Evolutionary conservation across 1,140 invertebrate genomes (phyloP).

Genomic region (Chironomus striatipennis): DNA sequence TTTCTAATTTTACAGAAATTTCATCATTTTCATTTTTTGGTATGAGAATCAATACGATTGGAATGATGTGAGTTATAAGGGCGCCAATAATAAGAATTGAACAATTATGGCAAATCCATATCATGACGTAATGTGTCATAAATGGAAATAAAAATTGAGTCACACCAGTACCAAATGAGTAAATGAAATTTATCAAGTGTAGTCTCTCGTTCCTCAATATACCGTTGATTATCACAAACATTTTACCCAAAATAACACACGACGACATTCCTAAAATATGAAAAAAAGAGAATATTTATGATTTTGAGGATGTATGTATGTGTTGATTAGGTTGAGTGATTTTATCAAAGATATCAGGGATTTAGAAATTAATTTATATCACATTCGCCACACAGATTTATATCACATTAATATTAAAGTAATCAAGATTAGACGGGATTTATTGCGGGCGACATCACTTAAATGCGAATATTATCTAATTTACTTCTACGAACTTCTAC

Average conservation of each 20-base stretch:
- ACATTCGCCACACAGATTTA: not conserved
- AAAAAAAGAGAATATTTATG: not conserved
- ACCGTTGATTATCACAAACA: not conserved
- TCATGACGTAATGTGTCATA: not conserved
- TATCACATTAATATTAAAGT: too few relatives aligned
- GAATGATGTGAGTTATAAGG: not conserved
- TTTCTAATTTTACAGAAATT: not conserved
- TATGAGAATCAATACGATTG: not conserved
- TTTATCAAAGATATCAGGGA: not conserved
- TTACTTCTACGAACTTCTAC: too few relatives aligned
- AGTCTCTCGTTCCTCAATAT: not conserved
- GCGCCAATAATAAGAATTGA: not conserved
- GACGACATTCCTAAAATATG: not conserved
- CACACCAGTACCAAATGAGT: not conserved
- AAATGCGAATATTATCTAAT: too few relatives aligned
- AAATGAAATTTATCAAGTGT: conserved; percentile 19
- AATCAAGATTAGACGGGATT: too few relatives aligned
- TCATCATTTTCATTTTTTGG: not conserved
- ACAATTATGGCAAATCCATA: not conserved
- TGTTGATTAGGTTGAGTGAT: not conserved
- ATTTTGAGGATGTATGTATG: too few relatives aligned
- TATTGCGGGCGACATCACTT: too few relatives aligned
- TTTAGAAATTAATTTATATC: not conserved
- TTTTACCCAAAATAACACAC: not conserved
- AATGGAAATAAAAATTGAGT: not conserved